Base-by-base conservation (phyloP, 1,140 invertebrate genomes). In the Drosophila ogumai region DNA sequence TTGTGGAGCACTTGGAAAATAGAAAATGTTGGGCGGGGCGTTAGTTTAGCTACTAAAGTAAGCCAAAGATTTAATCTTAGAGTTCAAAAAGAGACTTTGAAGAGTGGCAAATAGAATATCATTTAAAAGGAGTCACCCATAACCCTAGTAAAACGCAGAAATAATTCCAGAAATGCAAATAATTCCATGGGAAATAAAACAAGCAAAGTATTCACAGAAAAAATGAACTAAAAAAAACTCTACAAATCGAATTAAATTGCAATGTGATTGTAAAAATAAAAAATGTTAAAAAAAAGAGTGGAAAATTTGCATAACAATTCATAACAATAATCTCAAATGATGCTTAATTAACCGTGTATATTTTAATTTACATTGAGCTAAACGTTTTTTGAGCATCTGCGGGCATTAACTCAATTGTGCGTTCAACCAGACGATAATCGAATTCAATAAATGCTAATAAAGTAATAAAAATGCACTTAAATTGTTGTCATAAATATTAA, bases 151-250 rank as follows among this genome's bases (percentile, higher is more conserved):
- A 19, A 58, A 63, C 2, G 54, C 47, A 38, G 19, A 55, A 57
- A 66, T n/a, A 43, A 69, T 67, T 65, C 50, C 75, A 69, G 13
- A 36, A 34, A 50, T 19, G 68, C 52, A 82, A 74, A 72, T 47
- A 65, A 69, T 90, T 90, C 85, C 81, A 81, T 60, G 69, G 85
- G 85, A 90, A 90, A 85, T 90, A 90, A 90, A 90, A 73, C 82
- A 34, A 58, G 17, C 41, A 38, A 68, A 61, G 41, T 69, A 71
- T 64, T 65, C 50, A 54, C 32, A 38, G 13, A 49, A 46, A 50
- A 56, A 61, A 75, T 32, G 46, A 59, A 49, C 25, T 43, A 13
- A 57, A 43, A 68, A 22, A 34, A 49, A 49, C 52, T 40, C 31
- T 73, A 60, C 68, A 79, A 81, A 65, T 49, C 60, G 74, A 88